Conservation (phyloP, 2,113 vertebrate genomes). For the Ahaetulla prasina region DNA sequence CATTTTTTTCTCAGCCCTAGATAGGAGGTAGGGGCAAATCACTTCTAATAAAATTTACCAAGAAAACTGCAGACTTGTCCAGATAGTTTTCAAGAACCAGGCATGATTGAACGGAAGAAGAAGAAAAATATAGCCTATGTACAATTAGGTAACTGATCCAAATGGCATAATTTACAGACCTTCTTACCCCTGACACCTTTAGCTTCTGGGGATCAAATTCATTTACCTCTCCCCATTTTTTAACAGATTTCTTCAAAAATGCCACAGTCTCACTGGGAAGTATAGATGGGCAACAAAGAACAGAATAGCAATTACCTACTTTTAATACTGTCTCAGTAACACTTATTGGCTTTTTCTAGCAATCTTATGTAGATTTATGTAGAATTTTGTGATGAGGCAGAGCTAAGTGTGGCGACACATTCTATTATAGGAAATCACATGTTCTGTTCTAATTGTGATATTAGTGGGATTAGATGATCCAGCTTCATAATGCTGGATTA, state of each 20-base stretch:
- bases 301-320: not conserved
- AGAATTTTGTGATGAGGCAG: not conserved
- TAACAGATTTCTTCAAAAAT: not conserved
- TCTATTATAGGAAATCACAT: not conserved
- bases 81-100: too few species aligned
- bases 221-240: not conserved
- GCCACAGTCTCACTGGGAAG: not conserved
- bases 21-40: too few species aligned
- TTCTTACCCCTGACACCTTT: not conserved
- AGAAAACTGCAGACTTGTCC: too few species aligned
- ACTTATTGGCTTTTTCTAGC: not conserved
- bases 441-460: not conserved
- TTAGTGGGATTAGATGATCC: not conserved
- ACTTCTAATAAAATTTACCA: too few species aligned
- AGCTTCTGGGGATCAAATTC: not conserved
- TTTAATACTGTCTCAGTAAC: not conserved
- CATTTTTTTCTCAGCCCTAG: too few species aligned
- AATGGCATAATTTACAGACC: not conserved
- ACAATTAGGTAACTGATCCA: not conserved
- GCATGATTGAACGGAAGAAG: too few species aligned
- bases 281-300: not conserved
- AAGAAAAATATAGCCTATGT: not conserved
- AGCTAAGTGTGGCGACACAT: not conserved
- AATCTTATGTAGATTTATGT: not conserved
- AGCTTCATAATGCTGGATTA: not conserved